Evolutionary conservation across 2,888 invertebrate species (phyloP).

Genomic region (Ophion costatus): DNA sequence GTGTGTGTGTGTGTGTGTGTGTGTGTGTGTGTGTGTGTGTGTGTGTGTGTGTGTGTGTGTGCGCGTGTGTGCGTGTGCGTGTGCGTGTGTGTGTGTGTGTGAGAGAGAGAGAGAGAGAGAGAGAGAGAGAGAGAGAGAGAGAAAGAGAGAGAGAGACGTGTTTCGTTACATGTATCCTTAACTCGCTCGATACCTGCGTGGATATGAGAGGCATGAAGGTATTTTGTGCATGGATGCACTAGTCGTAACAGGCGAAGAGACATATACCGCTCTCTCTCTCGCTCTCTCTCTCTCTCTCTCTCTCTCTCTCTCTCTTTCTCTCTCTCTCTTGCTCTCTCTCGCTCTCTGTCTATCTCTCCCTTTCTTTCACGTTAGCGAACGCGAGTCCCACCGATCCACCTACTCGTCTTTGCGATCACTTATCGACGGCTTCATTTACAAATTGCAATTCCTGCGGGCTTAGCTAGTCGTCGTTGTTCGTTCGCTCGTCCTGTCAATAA

Average conservation of each 20-base stretch:
- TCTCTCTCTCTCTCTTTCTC: not conserved
- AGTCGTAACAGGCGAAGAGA: not conserved
- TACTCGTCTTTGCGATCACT: constrained; percentile 71
- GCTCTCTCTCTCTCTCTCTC: too few relatives aligned
- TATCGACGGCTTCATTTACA: constrained; percentile 79
- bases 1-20: too few relatives aligned
- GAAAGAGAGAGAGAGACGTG: not conserved
- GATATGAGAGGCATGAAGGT: not conserved
- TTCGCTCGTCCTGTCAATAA: constrained; percentile 26
- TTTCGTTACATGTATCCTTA: not conserved
- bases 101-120: too few relatives aligned
- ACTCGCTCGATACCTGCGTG: not conserved
- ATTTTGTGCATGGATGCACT: not conserved
- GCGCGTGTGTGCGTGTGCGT: too few relatives aligned
- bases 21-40: too few relatives aligned
- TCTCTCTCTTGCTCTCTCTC: not conserved
- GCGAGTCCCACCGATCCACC: constrained; percentile 3
- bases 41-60: too few relatives aligned
- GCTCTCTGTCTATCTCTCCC: not conserved
- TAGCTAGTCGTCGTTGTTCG: constrained; percentile 30
- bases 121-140: too few relatives aligned
- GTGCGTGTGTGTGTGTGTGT: too few relatives aligned
- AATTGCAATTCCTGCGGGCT: constrained; percentile 73
- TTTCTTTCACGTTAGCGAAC: not conserved
- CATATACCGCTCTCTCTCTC: not conserved